Evolutionary conservation across 2,888 invertebrate species (phyloP).

Genomic region (Aleiodes alternator): DNA sequence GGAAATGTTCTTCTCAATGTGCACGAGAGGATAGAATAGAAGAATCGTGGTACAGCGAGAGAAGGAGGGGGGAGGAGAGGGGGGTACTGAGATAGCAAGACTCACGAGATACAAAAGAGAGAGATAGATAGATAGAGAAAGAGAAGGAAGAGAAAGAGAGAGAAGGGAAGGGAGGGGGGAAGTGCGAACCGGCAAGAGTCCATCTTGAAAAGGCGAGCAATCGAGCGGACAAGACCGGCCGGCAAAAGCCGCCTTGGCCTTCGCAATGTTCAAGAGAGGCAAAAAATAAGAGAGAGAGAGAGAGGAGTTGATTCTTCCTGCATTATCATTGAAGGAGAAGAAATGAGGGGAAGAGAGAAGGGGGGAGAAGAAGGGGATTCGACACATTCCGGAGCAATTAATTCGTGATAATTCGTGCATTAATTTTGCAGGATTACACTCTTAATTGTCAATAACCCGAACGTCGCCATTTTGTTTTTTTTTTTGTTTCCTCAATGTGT

Average conservation of each 20-base stretch:
- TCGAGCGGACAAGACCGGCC: slow-evolving; percentile 40
- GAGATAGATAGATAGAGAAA: slow-evolving; percentile 23
- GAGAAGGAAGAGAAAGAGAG: no score
- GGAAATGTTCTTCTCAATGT: slow-evolving; percentile 1
- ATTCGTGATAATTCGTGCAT: no score
- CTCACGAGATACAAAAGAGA: not conserved
- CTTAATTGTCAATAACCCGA: no score
- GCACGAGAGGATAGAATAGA: not conserved
- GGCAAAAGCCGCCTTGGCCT: slow-evolving; percentile 44
- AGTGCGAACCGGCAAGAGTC: slow-evolving; percentile 39
- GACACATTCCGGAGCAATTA: not conserved
- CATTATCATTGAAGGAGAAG: not conserved
- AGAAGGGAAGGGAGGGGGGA: slow-evolving; percentile 13
- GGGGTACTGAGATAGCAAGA: not conserved
- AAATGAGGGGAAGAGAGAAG: not conserved
- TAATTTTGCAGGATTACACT: no score
- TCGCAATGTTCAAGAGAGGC: slow-evolving; percentile 22
- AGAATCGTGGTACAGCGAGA: no score
- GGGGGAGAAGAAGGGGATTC: not conserved
- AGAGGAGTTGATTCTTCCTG: slow-evolving; percentile 30
- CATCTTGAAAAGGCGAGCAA: slow-evolving; percentile 48
- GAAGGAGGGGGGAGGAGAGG: not conserved
- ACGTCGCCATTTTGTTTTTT: no score
- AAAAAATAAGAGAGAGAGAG: slow-evolving; percentile 28
- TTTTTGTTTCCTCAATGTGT: no score